Percentiles rank a stretch among this genome's conserved stretches.
Evolutionary conservation across 2,888 invertebrate genomes (phyloP).

Genomic region (Xanthorhoe spadicearia): DNA sequence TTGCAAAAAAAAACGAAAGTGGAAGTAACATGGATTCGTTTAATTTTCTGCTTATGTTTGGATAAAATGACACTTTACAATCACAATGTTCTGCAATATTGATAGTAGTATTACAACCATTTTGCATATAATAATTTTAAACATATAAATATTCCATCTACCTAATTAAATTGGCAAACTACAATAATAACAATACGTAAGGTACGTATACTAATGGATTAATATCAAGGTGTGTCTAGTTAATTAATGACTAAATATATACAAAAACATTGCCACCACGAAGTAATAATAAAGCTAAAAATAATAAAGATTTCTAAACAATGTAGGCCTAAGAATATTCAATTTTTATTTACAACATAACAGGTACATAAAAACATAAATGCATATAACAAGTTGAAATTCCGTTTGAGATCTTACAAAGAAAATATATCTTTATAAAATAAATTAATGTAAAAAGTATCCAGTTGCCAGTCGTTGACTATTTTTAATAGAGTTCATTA

Average conservation of each 20-base stretch:
- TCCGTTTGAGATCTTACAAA: constrained; percentile 16
- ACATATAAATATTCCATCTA: neutral
- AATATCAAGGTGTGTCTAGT: constrained; percentile 32
- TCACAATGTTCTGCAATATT: constrained; percentile 14
- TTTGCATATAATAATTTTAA: neutral
- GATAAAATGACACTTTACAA: constrained; percentile 21
- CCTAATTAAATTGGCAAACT: constrained; percentile 8
- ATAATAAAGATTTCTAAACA: neutral
- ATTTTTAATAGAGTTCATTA: neutral
- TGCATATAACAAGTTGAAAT: constrained; percentile 22
- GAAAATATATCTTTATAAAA: constrained; percentile 5
- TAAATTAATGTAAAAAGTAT: constrained; percentile 1
- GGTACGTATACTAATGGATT: constrained; percentile 2
- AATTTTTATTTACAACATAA: constrained; percentile 13
- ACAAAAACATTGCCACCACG: constrained; percentile 21
- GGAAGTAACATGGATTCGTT: constrained; percentile 23
- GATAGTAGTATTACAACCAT: neutral
- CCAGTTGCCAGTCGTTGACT: constrained; percentile 11
- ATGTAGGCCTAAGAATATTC: neutral
- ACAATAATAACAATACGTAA: constrained; percentile 9
- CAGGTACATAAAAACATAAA: constrained; percentile 19
- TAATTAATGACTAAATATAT: constrained; percentile 36
- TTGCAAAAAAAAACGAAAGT: constrained; percentile 6
- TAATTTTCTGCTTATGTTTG: constrained; percentile 10
- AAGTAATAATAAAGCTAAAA: constrained; percentile 1